Conservation (phyloP, 2,888 invertebrate species). For the Phytoseiulus persimilis region DNA sequence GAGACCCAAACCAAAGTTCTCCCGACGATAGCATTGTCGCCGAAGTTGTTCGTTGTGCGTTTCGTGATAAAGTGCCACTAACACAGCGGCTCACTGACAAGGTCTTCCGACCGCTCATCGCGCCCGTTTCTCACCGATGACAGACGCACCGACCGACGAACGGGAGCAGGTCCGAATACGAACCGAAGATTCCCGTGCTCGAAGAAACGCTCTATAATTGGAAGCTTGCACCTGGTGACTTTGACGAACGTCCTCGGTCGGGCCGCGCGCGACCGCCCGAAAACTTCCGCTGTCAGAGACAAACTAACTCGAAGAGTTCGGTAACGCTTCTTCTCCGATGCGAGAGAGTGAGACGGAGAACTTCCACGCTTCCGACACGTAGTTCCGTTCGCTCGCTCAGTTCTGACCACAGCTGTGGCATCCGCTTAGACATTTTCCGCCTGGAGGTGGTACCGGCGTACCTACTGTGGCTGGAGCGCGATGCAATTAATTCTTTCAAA, state of each 20-base stretch:
- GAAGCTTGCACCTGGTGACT: background rate
- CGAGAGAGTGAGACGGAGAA: background rate
- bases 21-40: background rate
- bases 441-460: too few species aligned
- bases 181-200: background rate
- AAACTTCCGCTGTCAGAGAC: background rate
- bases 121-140: too few species aligned
- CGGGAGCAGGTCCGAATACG: background rate
- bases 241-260: background rate
- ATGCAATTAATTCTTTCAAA: too few species aligned
- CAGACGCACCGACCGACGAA: too few species aligned
- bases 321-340: background rate
- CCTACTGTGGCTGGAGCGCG: too few species aligned
- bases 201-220: background rate
- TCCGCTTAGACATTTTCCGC: too few species aligned
- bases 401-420: too few species aligned
- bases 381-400: too few species aligned
- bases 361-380: background rate
- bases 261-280: background rate
- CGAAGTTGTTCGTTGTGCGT: background rate
- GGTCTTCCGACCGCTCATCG: background rate
- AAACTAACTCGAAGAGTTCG: background rate
- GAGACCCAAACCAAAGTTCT: background rate
- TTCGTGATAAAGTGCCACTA: background rate
- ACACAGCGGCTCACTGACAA: background rate